phyloP scores from a whole-genome alignment of 2,888 invertebrate genomes.

The Craniophora ligustri region DNA sequence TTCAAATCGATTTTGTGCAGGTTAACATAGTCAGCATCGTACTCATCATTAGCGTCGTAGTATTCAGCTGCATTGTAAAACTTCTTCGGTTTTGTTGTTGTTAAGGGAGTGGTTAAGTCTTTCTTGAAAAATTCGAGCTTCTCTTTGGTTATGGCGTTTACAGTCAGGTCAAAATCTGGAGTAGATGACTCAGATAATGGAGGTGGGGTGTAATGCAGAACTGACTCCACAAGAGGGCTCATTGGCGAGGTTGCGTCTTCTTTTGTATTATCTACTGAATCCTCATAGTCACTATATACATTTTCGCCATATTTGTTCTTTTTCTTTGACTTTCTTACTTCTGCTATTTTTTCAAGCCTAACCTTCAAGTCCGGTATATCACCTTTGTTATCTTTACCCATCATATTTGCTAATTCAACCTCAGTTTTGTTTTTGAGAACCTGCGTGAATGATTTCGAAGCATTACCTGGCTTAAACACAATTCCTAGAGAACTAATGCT shows the following conservation, averaged over 20 bases:
- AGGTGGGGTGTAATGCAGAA: constrained; percentile 15
- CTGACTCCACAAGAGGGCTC: constrained; percentile 11
- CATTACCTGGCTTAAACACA: constrained; percentile 83
- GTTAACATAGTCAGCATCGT: constrained; percentile 74
- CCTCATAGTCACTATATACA: constrained; percentile 77
- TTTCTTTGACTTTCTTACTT: constrained; percentile 78
- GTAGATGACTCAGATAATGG: constrained; percentile 13
- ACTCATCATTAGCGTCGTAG: constrained; percentile 75
- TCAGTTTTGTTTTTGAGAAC: constrained; percentile 84
- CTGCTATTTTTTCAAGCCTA: constrained; percentile 80
- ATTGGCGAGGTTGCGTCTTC: constrained; percentile 33
- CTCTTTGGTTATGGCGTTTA: constrained; percentile 36
- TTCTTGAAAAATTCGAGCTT: constrained; percentile 35
- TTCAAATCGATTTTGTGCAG: constrained; percentile 77
- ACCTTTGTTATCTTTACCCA: constrained; percentile 69
- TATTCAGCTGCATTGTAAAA: constrained; percentile 69
- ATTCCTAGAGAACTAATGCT: constrained; percentile 83
- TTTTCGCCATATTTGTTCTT: constrained; percentile 75
- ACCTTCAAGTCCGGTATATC: constrained; percentile 74
- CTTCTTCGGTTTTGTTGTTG: constrained; percentile 64
- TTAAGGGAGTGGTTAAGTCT: constrained; percentile 37
- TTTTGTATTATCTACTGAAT: constrained; percentile 66
- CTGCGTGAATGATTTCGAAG: constrained; percentile 81
- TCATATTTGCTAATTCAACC: constrained; percentile 68
- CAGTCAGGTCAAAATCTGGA: constrained; percentile 26